Conservation (phyloP, 2,797 vertebrate species). For the Enteromius paludinosus region DNA sequence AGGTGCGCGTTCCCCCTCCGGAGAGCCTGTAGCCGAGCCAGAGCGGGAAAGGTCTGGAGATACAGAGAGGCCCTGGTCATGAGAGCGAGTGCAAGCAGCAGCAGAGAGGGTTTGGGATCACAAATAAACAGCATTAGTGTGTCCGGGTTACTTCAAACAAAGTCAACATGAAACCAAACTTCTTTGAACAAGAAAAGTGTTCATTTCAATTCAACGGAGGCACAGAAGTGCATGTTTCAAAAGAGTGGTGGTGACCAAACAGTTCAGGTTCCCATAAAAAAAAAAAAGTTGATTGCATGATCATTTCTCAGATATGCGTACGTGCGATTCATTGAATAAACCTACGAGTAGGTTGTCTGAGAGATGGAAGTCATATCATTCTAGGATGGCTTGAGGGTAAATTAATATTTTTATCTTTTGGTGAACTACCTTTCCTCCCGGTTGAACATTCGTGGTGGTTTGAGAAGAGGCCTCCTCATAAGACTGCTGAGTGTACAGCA, state of each 20-base stretch:
- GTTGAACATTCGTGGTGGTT: too few species aligned
- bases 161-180: not conserved
- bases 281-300: too few species aligned
- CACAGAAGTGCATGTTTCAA: not conserved
- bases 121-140: constrained; percentile 41
- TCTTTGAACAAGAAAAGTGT: too few species aligned
- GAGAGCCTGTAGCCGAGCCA: constrained; percentile 90
- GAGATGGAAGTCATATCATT: not conserved
- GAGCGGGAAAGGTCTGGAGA: constrained; percentile 87
- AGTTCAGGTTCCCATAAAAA: not conserved
- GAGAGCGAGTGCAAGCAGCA: constrained; percentile 64
- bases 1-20: constrained; percentile 89
- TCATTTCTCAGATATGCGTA: too few species aligned
- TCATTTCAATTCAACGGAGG: not conserved
- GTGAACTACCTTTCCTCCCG: not conserved
- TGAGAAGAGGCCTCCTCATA: too few species aligned
- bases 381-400: not conserved
- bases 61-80: constrained; percentile 71
- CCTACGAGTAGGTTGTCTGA: not conserved
- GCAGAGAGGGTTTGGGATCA: constrained; percentile 46
- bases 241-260: not conserved
- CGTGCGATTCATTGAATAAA: too few species aligned
- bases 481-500: too few species aligned
- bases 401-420: not conserved
- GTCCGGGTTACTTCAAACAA: not conserved